phyloP scores from a whole-genome alignment of 2,113 vertebrate genomes.

The Myodes glareolus region DNA sequence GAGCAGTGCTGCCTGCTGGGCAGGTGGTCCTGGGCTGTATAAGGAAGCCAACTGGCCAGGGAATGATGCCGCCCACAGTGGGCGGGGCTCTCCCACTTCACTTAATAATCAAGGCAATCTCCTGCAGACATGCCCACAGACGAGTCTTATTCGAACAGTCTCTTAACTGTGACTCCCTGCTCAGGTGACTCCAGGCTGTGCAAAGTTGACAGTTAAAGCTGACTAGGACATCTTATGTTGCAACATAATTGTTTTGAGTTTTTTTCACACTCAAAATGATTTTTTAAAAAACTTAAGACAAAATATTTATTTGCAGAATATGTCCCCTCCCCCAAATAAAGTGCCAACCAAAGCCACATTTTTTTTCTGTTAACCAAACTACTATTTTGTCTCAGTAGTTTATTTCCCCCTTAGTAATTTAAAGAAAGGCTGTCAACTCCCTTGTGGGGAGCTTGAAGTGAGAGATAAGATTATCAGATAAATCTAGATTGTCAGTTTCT shows the following conservation, averaged over 20 bases:
- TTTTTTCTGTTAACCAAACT: constrained; percentile 19
- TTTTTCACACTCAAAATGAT: neutral
- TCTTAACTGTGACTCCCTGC: neutral
- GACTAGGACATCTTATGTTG: neutral
- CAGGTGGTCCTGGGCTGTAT: neutral
- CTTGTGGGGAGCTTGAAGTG: neutral
- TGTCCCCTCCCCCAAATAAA: neutral
- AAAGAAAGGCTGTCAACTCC: constrained; percentile 24
- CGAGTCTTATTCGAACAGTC: no score
- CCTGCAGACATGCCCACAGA: neutral
- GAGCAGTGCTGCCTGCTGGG: neutral
- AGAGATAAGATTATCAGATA: constrained; percentile 16
- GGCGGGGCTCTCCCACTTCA: neutral
- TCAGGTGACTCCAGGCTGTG: neutral
- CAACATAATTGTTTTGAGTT: neutral
- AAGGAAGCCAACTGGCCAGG: neutral
- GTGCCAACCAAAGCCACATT: neutral
- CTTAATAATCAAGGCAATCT: neutral
- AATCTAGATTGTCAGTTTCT: constrained; percentile 5
- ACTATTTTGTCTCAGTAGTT: neutral
- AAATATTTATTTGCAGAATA: neutral
- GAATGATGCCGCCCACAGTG: neutral
- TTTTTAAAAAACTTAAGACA: neutral
- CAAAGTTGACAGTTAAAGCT: neutral
- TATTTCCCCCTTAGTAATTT: neutral